Conservation (phyloP, 2,113 vertebrate genomes). For the Notechis scutatus region DNA sequence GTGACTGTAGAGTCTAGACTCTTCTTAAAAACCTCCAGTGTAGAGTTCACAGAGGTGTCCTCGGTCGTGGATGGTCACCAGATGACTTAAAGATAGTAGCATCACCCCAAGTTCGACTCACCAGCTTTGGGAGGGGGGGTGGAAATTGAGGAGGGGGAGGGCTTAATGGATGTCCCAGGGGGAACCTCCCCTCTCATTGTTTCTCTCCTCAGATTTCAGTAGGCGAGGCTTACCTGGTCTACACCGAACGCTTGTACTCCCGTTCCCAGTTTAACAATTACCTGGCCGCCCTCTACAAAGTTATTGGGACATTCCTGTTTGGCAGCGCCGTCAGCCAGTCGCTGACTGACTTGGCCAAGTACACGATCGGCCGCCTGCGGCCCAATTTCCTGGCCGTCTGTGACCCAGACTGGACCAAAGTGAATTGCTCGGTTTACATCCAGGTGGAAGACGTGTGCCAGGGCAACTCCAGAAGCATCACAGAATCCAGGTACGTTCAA, state of each 20-base stretch:
- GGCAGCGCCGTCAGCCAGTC: conserved; percentile 78
- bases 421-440: conserved; percentile 80
- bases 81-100: not conserved
- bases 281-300: conserved; percentile 83
- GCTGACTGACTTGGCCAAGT: conserved; percentile 92
- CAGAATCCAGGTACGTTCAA: conserved; percentile 83
- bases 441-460: conserved; percentile 79
- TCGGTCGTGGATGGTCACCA: no score
- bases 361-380: conserved; percentile 86
- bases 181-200: not conserved
- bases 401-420: conserved; percentile 73
- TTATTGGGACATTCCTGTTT: conserved; percentile 80
- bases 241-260: conserved; percentile 84
- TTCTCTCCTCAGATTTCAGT: conserved; percentile 71
- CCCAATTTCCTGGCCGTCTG: conserved; percentile 91
- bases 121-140: not conserved
- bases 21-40: not conserved
- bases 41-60: not conserved
- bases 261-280: conserved; percentile 90
- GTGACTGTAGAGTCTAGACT: not conserved
- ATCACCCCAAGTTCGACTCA: not conserved
- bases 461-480: conserved; percentile 72
- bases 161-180: accelerated
- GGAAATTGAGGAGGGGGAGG: not conserved
- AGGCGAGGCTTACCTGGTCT: conserved; percentile 89